Evolutionary conservation across 1,140 invertebrate genomes (phyloP).

Genomic region (Dendroctonus valens): DNA sequence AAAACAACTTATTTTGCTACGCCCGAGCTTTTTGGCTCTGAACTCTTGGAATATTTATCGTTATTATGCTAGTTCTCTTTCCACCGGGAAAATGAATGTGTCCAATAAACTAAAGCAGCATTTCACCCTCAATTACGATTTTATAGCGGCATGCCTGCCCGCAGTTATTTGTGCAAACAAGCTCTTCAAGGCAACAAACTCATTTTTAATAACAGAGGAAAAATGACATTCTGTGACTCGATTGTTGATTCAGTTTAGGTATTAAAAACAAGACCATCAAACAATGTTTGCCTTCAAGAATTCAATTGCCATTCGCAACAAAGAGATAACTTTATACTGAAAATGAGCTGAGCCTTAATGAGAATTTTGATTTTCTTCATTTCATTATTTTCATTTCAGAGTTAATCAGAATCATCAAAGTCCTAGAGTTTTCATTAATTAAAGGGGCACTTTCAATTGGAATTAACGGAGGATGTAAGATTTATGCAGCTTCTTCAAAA

Average conservation of each 20-base stretch:
- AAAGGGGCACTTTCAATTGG: too few species aligned
- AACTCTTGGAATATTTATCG: slow-evolving; percentile 19
- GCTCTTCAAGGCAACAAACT: slow-evolving; percentile 12
- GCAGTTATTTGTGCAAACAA: slow-evolving; percentile 25
- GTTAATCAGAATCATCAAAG: too few species aligned
- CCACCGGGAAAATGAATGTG: slow-evolving; percentile 17
- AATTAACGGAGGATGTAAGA: too few species aligned
- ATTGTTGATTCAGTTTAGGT: slow-evolving; percentile 15
- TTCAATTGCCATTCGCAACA: too few species aligned
- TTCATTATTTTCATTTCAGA: too few species aligned
- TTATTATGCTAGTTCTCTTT: slow-evolving; percentile 22
- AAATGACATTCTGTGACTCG: slow-evolving; percentile 11
- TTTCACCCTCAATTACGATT: slow-evolving; percentile 28
- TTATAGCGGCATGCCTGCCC: slow-evolving; percentile 17
- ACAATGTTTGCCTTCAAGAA: too few species aligned
- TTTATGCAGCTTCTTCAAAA: too few species aligned
- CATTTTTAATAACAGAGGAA: slow-evolving; percentile 23
- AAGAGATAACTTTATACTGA: too few species aligned
- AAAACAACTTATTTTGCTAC: slow-evolving; percentile 17
- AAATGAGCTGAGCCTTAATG: too few species aligned
- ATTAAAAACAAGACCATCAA: slow-evolving; percentile 1
- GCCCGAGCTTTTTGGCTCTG: slow-evolving; percentile 18
- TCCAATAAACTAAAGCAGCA: slow-evolving; percentile 20
- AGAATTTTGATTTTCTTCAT: too few species aligned
- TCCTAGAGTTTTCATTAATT: too few species aligned